These are phyloP conservation scores for Lithobates sylvaticus DNA, from an alignment of 2,797 vertebrate genomes.

Conservation along the genomic window DNA sequence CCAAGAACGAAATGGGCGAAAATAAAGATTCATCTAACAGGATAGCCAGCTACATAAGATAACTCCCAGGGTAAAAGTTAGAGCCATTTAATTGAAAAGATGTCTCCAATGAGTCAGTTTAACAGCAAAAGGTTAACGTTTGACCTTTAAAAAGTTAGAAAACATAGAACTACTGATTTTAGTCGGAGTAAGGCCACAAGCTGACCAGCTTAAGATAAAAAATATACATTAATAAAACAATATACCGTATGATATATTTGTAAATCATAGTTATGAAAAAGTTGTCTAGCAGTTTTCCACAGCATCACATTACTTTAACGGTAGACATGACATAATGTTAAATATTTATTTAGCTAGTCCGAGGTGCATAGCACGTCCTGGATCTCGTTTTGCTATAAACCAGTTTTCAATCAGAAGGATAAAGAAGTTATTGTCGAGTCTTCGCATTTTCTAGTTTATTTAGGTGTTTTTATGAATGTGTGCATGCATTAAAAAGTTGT, in stretches of 20 bases:
- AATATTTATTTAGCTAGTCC: conserved; percentile 61
- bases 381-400: conserved; percentile 58
- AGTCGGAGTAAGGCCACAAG: neutral
- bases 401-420: conserved; percentile 49
- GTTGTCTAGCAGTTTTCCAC: conserved; percentile 47
- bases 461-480: conserved; percentile 46
- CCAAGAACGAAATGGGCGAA: neutral
- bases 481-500: conserved; percentile 33
- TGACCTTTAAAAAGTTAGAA: neutral
- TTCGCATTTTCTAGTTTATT: conserved; percentile 43
- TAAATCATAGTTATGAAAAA: conserved; percentile 24
- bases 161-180: conserved; percentile 9
- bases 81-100: neutral
- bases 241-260: conserved; percentile 30
- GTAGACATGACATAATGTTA: conserved; percentile 61
- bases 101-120: neutral
- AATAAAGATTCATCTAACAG: neutral
- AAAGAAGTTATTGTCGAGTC: conserved; percentile 54
- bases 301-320: conserved; percentile 46
- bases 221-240: conserved; percentile 22
- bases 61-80: neutral
- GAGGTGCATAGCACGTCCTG: conserved; percentile 37
- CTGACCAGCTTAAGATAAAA: neutral
- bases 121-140: neutral
- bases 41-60: neutral